These are phyloP conservation scores for Morpho helenor DNA, from an alignment of 2,888 invertebrate species.

Conservation along the genomic window DNA sequence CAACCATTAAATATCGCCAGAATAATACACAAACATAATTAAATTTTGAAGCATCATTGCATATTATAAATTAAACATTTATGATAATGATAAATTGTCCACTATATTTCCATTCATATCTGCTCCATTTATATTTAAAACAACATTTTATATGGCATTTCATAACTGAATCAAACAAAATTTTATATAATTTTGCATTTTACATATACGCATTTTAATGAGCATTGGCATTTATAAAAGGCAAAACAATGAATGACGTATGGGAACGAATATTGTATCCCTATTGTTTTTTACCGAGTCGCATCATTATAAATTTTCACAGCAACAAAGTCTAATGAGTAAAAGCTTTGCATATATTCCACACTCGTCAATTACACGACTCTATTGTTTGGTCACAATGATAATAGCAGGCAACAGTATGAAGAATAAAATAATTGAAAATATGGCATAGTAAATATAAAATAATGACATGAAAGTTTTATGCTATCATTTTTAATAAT, in stretches of 20 bases:
- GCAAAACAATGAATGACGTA: conserved; percentile 56
- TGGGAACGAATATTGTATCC: conserved; percentile 59
- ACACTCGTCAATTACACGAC: conserved; percentile 21
- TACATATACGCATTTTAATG: conserved; percentile 51
- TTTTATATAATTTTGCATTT: conserved; percentile 6
- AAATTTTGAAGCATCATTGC: too few species aligned
- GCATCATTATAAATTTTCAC: conserved; percentile 63
- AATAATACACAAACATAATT: too few species aligned
- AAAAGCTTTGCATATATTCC: conserved; percentile 26
- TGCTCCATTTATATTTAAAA: conserved; percentile 3
- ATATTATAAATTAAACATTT: too few species aligned
- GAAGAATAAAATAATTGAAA: not conserved
- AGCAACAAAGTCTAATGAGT: conserved; percentile 63
- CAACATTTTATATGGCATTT: not conserved
- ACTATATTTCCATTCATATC: conserved; percentile 3
- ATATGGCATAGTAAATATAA: not conserved
- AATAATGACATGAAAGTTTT: too few species aligned
- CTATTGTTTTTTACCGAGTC: conserved; percentile 52
- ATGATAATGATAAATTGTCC: conserved; percentile 4
- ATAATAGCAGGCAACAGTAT: conserved; percentile 10
- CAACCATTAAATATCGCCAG: too few species aligned
- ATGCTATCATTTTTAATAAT: too few species aligned
- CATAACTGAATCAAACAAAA: conserved; percentile 4
- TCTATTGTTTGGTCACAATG: conserved; percentile 17
- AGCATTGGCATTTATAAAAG: conserved; percentile 68